These are phyloP conservation scores for Platichthys flesus DNA, from an alignment of 2,113 vertebrate species.

Conservation along the genomic window DNA sequence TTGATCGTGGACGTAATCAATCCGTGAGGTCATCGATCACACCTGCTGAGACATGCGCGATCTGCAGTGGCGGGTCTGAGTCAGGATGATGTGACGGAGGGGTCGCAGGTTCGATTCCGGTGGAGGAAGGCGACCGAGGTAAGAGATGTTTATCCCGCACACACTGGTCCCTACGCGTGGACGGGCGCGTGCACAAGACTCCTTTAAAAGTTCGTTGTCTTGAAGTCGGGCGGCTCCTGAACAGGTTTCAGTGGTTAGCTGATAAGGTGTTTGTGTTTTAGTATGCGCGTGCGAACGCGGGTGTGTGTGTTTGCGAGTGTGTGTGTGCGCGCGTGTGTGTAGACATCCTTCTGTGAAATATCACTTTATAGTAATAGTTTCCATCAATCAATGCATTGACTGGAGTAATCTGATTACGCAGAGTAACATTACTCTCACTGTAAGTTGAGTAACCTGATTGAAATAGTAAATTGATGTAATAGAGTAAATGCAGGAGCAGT, in stretches of 20 bases:
- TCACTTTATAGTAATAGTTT: not conserved
- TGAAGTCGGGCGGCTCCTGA: not conserved
- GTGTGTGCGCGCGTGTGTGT: too few relatives aligned
- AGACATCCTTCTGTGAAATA: too few relatives aligned
- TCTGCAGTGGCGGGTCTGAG: not conserved
- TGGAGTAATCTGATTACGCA: not conserved
- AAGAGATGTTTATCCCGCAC: not conserved
- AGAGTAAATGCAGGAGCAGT: too few relatives aligned
- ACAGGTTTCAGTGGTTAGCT: not conserved
- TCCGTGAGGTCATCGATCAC: not conserved
- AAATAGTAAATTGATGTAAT: too few relatives aligned
- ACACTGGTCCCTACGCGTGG: not conserved
- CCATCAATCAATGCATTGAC: not conserved
- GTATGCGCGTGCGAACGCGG: too few relatives aligned
- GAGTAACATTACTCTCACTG: not conserved
- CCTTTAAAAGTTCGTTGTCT: not conserved
- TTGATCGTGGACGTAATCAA: too few relatives aligned
- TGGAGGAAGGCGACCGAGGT: not conserved
- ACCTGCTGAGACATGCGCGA: not conserved
- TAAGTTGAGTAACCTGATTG: too few relatives aligned
- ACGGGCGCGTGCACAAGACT: not conserved
- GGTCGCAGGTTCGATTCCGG: not conserved
- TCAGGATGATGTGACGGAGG: slow-evolving; percentile 20
- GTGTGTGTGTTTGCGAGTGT: too few relatives aligned
- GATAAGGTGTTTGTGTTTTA: not conserved